Percentiles rank a stretch among this genome's conserved stretches.
phyloP scores from a whole-genome alignment of 2,113 vertebrate species.

The Zootoca vivipara region DNA sequence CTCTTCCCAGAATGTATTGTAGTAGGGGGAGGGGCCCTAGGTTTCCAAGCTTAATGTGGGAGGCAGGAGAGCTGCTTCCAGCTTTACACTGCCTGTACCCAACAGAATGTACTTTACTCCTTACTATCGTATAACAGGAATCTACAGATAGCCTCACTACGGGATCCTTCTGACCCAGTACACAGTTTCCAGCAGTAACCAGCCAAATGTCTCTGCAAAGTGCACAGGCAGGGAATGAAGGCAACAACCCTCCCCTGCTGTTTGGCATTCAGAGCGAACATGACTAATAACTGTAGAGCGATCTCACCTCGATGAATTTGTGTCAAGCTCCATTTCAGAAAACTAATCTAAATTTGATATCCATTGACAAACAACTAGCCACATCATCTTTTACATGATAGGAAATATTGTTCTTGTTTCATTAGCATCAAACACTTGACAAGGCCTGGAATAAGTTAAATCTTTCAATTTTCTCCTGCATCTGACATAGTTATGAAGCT shows the following conservation, averaged over 20 bases:
- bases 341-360: background rate
- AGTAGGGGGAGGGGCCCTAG: too few relatives aligned
- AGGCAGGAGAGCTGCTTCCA: background rate
- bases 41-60: too few relatives aligned
- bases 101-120: background rate
- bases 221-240: too few relatives aligned
- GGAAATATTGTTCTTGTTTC: background rate
- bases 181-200: too few relatives aligned
- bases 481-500: conserved; percentile 30
- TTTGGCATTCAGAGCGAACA: too few relatives aligned
- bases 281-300: background rate
- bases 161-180: too few relatives aligned
- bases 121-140: too few relatives aligned
- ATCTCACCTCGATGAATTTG: background rate
- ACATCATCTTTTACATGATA: too few relatives aligned
- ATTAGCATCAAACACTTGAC: background rate
- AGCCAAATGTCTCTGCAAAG: too few relatives aligned
- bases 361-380: background rate
- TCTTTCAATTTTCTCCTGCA: conserved; percentile 51
- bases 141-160: too few relatives aligned
- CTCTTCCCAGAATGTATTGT: background rate
- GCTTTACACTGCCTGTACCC: background rate
- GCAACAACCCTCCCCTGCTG: background rate
- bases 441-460: conserved; percentile 47
- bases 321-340: too few relatives aligned